Evolutionary conservation across 2,797 vertebrate genomes (phyloP).

Genomic region (Arnoldichthys spilopterus): DNA sequence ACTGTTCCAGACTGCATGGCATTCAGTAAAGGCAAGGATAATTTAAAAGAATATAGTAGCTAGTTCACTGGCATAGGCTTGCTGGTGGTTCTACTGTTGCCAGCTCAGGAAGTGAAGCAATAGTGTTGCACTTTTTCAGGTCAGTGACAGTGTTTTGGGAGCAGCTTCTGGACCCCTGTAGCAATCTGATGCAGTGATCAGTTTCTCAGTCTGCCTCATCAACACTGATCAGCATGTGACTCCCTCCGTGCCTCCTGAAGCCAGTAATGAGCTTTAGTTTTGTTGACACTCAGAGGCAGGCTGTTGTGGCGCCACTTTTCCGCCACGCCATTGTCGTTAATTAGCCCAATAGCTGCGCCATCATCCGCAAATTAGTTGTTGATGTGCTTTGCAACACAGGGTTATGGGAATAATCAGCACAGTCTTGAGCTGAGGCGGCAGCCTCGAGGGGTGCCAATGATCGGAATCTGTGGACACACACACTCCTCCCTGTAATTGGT

Average conservation of each 20-base stretch:
- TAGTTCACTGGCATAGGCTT: conserved; percentile 21
- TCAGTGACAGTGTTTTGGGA: conserved; percentile 23
- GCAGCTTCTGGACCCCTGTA: conserved; percentile 16
- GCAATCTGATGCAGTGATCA: conserved; percentile 41
- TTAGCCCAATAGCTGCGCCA: conserved; percentile 40
- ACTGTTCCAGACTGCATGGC: background rate
- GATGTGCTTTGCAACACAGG: conserved; percentile 29
- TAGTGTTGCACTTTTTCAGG: conserved; percentile 13
- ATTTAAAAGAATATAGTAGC: background rate
- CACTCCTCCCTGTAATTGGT: conserved; percentile 28
- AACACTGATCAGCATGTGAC: conserved; percentile 30
- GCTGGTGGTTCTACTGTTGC: background rate
- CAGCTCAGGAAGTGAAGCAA: conserved; percentile 18
- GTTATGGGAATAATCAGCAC: conserved; percentile 15
- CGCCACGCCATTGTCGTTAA: conserved; percentile 43
- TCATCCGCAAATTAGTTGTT: conserved; percentile 40
- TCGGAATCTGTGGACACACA: conserved; percentile 17
- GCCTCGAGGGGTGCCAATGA: background rate
- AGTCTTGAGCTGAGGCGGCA: conserved; percentile 1
- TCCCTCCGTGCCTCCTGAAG: conserved; percentile 42
- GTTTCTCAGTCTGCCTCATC: conserved; percentile 37
- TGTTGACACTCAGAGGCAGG: conserved; percentile 39
- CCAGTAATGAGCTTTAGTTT: conserved; percentile 43
- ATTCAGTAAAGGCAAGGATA: background rate
- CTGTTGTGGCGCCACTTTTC: conserved; percentile 30